Evolutionary conservation across 2,113 vertebrate species (phyloP), one percentile per base, ranked within the genome.

Genomic region (Istiophorus platypterus): DNA sequence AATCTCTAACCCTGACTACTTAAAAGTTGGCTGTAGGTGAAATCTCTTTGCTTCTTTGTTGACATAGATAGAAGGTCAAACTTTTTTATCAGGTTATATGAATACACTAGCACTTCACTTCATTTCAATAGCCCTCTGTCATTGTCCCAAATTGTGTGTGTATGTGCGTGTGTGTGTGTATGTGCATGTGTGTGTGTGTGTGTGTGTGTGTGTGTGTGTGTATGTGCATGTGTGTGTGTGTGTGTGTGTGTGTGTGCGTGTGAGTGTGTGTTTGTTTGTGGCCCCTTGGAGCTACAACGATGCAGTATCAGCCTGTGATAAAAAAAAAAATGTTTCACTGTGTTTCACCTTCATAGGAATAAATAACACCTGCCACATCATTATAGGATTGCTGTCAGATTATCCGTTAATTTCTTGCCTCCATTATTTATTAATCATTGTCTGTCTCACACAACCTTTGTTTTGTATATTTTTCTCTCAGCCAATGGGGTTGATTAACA

Each of bases 311-410:
- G 62, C 45, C 31, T 59, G 63, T 73, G 77, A 80, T 26, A 73
- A 66, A 86, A 76, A 66, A 86, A 76, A 8, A 64, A 81, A 68
- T 56, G 10, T 57, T 24, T 11, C 41, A 9, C 62, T 13, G 34
- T n/a, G 24, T 39, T 58, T 72, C 75, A 71, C 47, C 59, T 70
- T 81, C 47, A 84, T 37, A 79, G 49, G 67, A 54, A 69, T 57
- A 78, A 85, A 78, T 77, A 85, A 75, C 42, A 72, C 41, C 20
- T 10, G 37, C 15, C 3, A 61, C 29, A 79, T 80, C 76, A 86
- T 78, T 79, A 75, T 47, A 71, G 31, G 12, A 66, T 62, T 3
- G 17, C n/a, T 66, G 54, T 71, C 26, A 34, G 20, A 71, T 56
- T 13, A 58, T 72, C 14, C 75, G 54, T 41, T 65, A 17, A 59